These are phyloP conservation scores for Troides aeacus DNA, from an alignment of 2,888 invertebrate species.

Conservation along the genomic window DNA sequence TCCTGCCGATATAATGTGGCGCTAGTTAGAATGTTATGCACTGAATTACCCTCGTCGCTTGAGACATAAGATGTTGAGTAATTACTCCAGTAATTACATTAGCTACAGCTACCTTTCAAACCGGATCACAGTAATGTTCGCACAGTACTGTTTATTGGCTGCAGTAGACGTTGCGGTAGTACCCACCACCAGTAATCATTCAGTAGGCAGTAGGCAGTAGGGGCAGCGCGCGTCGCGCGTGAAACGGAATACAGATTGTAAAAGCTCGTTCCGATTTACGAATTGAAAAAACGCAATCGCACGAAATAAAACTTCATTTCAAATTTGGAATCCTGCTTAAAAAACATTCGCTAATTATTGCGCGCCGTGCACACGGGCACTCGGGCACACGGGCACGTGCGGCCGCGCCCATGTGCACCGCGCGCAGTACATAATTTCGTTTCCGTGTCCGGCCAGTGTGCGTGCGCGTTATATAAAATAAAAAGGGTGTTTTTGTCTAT, in stretches of 20 bases:
- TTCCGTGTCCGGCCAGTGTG: constrained; percentile 40
- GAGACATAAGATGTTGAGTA: no score
- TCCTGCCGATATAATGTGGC: no score
- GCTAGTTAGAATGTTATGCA: no score
- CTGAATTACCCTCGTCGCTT: no score
- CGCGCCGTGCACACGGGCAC: constrained; percentile 42
- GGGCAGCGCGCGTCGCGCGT: constrained; percentile 35
- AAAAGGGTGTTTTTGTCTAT: constrained; percentile 78
- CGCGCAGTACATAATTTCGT: constrained; percentile 43
- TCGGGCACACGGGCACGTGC: constrained; percentile 18
- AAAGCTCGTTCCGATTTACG: constrained; percentile 49
- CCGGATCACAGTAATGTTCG: no score
- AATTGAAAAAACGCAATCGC: constrained; percentile 63
- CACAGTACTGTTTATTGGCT: no score
- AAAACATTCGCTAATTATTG: constrained; percentile 77
- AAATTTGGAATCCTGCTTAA: constrained; percentile 71
- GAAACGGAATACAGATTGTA: constrained; percentile 37
- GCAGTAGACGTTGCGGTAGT: no score
- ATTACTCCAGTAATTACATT: no score
- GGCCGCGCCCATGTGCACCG: constrained; percentile 46
- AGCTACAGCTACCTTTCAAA: no score
- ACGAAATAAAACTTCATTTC: constrained; percentile 71
- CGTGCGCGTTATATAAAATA: constrained; percentile 64
- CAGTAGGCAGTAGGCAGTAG: neutral
- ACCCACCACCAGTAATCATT: no score